Evolutionary conservation across 2,888 invertebrate species (phyloP), one percentile per base, ranked within the genome.

Genomic region (Smittia aterrima): DNA sequence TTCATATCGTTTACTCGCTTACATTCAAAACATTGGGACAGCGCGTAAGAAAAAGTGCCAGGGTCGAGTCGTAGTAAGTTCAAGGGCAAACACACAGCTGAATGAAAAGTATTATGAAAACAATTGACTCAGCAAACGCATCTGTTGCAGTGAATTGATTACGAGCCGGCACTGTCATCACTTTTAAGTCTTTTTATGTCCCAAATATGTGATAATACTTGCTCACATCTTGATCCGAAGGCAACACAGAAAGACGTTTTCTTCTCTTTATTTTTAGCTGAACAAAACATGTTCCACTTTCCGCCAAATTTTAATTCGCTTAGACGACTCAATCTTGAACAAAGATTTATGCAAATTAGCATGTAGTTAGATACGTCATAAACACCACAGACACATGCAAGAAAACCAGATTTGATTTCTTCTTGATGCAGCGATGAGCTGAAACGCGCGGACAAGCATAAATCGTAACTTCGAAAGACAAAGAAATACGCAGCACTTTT

Each of bases 401-500:
- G 11, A 16, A 64, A 64, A 64, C 64, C 64, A 64, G 64, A 64
- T 64, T 64, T 64, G 18, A 3, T 58, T 58, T 58, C 13, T 58
- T 22, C 47, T 22, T 22, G 3, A 7, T 18, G 3, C 27, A 27
- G 24, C 27, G 58, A 1, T 22, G 11, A 58, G 9, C 18, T 6
- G 4, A 27, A 64, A 25, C 58, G 27, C 13, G 25, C 4, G n/a
- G 27, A 64, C 16, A 11, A 27, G 64, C 64, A 64, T 64, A 27
- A 64, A 6, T 27, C 25, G 20, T 25, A 27, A n/a, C 27, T 27
- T 20, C 9, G 16, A 11, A 58, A 58, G 20, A 64, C 64, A 64
- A 64, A 25, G 25, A 27, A 64, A 64, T 64, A 64, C 64, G 64
- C 64, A 64, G 64, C 64, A 64, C 64, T 64, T 64, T 64, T 25